Conservation (phyloP, 1,140 invertebrate genomes). For the Drosophila sulfurigaster region DNA sequence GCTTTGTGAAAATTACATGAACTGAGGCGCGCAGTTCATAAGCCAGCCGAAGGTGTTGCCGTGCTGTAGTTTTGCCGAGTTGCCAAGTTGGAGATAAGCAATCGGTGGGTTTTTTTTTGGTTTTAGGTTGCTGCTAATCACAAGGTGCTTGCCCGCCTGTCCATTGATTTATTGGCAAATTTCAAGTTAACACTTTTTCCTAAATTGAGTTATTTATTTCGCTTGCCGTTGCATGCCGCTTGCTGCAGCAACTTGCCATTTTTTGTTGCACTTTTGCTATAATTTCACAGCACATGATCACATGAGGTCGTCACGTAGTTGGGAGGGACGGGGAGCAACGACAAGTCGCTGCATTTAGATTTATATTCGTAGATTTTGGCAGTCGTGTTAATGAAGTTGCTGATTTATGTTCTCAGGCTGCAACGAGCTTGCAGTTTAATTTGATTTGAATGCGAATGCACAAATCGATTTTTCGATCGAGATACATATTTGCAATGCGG, state of each 20-base stretch:
- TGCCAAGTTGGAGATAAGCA: constrained; percentile 56
- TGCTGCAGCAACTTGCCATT: constrained; percentile 26
- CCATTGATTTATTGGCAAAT: constrained; percentile 76
- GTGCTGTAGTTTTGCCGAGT: constrained; percentile 14
- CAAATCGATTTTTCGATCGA: constrained; percentile 11
- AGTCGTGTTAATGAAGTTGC: constrained; percentile 76
- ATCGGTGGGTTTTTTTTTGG: constrained; percentile 40
- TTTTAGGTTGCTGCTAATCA: constrained; percentile 61
- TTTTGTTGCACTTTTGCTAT: constrained; percentile 30
- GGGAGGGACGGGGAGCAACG: constrained; percentile 4
- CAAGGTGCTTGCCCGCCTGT: constrained; percentile 53
- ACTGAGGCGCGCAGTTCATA: constrained; percentile 3
- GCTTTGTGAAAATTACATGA: constrained; percentile 44
- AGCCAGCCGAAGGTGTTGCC: constrained; percentile 12
- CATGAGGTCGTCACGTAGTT: constrained; percentile 55
- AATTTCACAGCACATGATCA: constrained; percentile 35
- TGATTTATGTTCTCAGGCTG: constrained; percentile 64
- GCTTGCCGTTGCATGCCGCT: constrained; percentile 27
- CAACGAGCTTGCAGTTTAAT: constrained; percentile 18
- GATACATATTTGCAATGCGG: neutral
- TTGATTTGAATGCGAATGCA: constrained; percentile 32
- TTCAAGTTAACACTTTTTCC: constrained; percentile 78
- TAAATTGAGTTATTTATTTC: constrained; percentile 79
- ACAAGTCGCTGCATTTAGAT: constrained; percentile 51
- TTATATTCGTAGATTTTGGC: constrained; percentile 75